Evolutionary conservation across 2,797 vertebrate species (phyloP), one percentile per base, ranked within the genome.

Genomic region (Pseudotriccus pelzelni): DNA sequence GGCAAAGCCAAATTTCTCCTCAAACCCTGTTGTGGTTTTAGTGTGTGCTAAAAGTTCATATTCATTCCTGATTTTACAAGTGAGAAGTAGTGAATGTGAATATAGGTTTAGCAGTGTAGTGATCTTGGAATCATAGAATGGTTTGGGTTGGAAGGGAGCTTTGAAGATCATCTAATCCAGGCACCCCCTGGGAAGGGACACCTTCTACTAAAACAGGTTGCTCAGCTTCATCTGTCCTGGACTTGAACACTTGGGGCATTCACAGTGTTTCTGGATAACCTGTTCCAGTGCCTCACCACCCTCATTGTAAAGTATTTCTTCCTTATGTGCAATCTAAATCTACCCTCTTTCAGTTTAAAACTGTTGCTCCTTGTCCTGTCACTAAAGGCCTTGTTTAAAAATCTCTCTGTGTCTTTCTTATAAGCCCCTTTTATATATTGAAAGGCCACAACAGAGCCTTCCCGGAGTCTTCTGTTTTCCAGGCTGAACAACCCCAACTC

Each of bases 381-480:
- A 28, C 8, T 58, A 6, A 19, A 10, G 25, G 4, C 37, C 14
- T 12, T 44, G 28, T 5, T 86, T 68, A 44, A 86, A 64, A 84
- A 41, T 55, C 4, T 67, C 18, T 72, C 7, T 41, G 43, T 12
- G 2, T 49, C 28, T 68, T 64, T 66, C 36, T 44, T 20, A 3
- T 1, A 66, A 73, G 18, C 11, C 15, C 6, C 12, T 34, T 85
- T 46, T 55, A 11, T 36, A 7, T 50, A 12, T 9, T 52, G 37
- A 32, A 60, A 60, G 17, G 10, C n/a, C 12, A 7, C 81, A 27
- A 4, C 17, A 37, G 28, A 22, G 19, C 70, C 74, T 89, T 6
- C 32, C 14, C 0, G 0, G 43, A 77, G 22, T 30, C 13, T 46
- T 62, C 47, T 60, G 0, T 78, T 80, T 44, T 75, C 17, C 52